phyloP scores from a whole-genome alignment of 1,140 invertebrate species.

The Lepidurus couesii region DNA sequence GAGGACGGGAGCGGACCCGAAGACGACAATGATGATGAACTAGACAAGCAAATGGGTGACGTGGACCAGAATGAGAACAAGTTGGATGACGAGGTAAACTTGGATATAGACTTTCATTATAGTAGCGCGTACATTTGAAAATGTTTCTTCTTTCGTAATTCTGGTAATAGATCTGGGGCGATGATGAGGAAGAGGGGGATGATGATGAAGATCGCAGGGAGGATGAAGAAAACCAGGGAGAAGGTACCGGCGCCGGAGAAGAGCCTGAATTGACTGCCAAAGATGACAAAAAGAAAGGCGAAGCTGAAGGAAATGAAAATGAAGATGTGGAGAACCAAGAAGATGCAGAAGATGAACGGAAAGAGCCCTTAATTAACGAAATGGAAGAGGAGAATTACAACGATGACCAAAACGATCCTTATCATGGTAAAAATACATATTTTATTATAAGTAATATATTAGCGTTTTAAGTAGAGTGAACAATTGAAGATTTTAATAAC shows the following conservation, averaged over 20 bases:
- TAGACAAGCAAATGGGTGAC: conserved; percentile 94
- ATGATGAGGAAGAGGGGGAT: conserved; percentile 60
- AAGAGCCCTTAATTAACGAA: conserved; percentile 66
- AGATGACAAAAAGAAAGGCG: conserved; percentile 40
- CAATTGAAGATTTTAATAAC: conserved; percentile 31
- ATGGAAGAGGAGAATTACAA: conserved; percentile 72
- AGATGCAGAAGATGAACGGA: conserved; percentile 37
- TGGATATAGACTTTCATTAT: conserved; percentile 22
- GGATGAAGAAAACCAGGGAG: conserved; percentile 44
- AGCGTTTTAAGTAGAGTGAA: conserved; percentile 29
- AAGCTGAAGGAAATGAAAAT: conserved; percentile 40
- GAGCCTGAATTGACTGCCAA: conserved; percentile 45
- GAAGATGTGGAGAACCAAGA: conserved; percentile 41
- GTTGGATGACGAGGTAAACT: conserved; percentile 51
- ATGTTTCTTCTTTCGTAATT: no score
- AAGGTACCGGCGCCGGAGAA: conserved; percentile 39
- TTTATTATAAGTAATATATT: conserved; percentile 5
- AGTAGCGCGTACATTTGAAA: background rate
- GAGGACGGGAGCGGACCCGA: conserved; percentile 54
- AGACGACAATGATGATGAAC: conserved; percentile 63
- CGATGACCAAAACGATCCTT: conserved; percentile 78
- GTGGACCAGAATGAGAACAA: conserved; percentile 74
- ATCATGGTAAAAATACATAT: conserved; percentile 56
- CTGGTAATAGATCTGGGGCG: conserved; percentile 71
- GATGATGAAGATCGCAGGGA: conserved; percentile 51